phyloP scores from a whole-genome alignment of 2,888 invertebrate genomes.

The Cantharis flavilabris region DNA sequence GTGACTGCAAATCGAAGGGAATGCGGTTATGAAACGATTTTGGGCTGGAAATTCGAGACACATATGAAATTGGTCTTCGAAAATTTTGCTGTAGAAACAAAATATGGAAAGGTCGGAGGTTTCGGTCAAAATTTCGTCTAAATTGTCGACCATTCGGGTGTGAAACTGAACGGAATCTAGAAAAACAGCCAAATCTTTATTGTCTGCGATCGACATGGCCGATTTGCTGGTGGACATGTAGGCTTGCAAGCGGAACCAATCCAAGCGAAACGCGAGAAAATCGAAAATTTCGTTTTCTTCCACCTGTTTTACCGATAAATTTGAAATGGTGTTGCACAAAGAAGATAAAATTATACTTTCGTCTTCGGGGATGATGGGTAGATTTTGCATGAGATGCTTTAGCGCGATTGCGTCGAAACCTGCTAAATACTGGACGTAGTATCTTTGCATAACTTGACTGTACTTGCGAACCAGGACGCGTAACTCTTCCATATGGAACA shows the following conservation, averaged over 20 bases:
- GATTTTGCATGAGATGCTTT: conserved; percentile 80
- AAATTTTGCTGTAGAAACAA: conserved; percentile 96
- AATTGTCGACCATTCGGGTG: conserved; percentile 96
- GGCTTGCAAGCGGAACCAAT: conserved; percentile 97
- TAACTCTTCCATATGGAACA: conserved; percentile 98
- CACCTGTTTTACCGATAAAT: conserved; percentile 89
- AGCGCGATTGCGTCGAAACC: conserved; percentile 95
- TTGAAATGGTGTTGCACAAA: conserved; percentile 85
- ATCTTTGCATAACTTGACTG: conserved; percentile 90
- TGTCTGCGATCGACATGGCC: conserved; percentile 76
- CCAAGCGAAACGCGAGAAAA: conserved; percentile 91
- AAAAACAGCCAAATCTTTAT: conserved; percentile 84
- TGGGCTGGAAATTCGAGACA: conserved; percentile 99
- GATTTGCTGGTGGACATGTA: conserved; percentile 87
- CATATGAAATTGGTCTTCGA: conserved; percentile 98
- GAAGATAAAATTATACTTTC: conserved; percentile 94
- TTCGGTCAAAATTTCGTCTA: conserved; percentile 96
- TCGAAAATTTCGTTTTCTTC: conserved; percentile 96
- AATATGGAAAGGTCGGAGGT: conserved; percentile 97
- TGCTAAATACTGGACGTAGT: conserved; percentile 95
- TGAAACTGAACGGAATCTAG: conserved; percentile 97
- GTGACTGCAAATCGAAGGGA: conserved; percentile 96
- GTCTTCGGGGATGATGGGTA: conserved; percentile 88
- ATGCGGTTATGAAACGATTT: conserved; percentile 96
- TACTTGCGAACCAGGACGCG: conserved; percentile 94